These are phyloP conservation scores for Thunnus thynnus DNA, from an alignment of 2,113 vertebrate genomes.

Conservation along the genomic window DNA sequence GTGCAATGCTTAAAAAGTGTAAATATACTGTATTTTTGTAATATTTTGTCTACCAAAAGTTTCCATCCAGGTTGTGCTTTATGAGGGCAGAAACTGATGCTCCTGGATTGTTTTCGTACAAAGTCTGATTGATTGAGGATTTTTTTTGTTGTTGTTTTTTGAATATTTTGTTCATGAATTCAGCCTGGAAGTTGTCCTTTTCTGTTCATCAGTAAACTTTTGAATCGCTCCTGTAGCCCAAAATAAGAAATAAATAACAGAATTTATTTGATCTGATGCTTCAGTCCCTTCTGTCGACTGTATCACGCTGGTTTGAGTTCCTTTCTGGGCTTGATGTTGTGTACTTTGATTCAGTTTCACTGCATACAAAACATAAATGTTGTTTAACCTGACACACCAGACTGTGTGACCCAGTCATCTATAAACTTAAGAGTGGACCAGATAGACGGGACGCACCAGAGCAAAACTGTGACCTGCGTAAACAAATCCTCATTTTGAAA, in stretches of 20 bases:
- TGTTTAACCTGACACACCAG: too few relatives aligned
- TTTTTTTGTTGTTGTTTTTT: neutral
- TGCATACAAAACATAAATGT: too few relatives aligned
- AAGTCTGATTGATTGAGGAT: neutral
- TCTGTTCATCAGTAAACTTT: slow-evolving; percentile 16
- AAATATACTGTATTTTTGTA: slow-evolving; percentile 70
- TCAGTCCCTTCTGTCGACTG: neutral
- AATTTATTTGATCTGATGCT: slow-evolving; percentile 14
- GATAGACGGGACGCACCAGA: too few relatives aligned
- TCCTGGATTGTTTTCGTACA: neutral
- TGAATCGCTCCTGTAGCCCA: slow-evolving; percentile 21
- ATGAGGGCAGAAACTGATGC: slow-evolving; percentile 4
- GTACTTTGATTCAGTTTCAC: too few relatives aligned
- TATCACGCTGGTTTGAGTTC: too few relatives aligned
- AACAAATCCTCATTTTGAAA: too few relatives aligned
- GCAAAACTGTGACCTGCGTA: too few relatives aligned
- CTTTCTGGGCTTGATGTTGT: too few relatives aligned
- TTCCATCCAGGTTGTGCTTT: slow-evolving; percentile 7
- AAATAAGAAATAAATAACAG: slow-evolving; percentile 48
- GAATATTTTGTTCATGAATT: slow-evolving; percentile 3
- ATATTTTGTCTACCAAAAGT: slow-evolving; percentile 13
- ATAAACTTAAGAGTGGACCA: too few relatives aligned
- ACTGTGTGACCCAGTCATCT: too few relatives aligned
- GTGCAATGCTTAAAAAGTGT: slow-evolving; percentile 55
- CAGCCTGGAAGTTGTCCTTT: slow-evolving; percentile 15